Evolutionary conservation across 2,888 invertebrate species (phyloP), one percentile per base, ranked within the genome.

Genomic region (Drosophila aldrichi): DNA sequence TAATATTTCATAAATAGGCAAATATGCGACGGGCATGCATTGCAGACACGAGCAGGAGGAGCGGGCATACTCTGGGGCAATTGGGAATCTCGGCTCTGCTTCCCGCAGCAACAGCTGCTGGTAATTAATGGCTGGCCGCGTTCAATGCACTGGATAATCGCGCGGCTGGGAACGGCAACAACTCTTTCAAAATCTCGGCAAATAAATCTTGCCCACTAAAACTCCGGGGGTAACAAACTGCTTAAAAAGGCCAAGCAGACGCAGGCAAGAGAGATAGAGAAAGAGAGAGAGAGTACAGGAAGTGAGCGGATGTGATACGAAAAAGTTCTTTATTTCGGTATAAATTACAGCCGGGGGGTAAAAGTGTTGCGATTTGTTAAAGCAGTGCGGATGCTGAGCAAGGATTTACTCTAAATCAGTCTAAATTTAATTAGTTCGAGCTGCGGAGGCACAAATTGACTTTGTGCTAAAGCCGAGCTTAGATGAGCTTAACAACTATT

Each of bases 141-240:
- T 88, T 89, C 86, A 89, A 86, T 89, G 84, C 86, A 90, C 88
- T 84, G 86, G 79, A 90, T 88, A 89, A 90, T 90, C 89, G 82
- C 75, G 74, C 78, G 78, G 74, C 81, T 74, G 77, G 66, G 56
- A 67, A 74, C 67, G 70, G 71, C 80, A 81, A 69, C 76, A 84
- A 83, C 88, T 81, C 85, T 88, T 88, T 85, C 70, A 55, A 82
- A 85, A 85, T 85, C 88, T 88, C 86, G 55, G 74, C 82, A 82
- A 81, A 85, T 88, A 85, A 85, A 85, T 85, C 88, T 88, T 57
- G 62, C 43, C 74, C 70, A 74, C 64, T 65, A 64, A 75, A 74
- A 63, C 61, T 58, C 54, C 54, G 74, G 66, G 70, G 81, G 79
- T 48, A 81, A 65, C 69, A 75, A 66, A 67, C 73, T 64, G 75